Conservation (phyloP, 2,113 vertebrate species). For the Typhlomys cinereus region DNA sequence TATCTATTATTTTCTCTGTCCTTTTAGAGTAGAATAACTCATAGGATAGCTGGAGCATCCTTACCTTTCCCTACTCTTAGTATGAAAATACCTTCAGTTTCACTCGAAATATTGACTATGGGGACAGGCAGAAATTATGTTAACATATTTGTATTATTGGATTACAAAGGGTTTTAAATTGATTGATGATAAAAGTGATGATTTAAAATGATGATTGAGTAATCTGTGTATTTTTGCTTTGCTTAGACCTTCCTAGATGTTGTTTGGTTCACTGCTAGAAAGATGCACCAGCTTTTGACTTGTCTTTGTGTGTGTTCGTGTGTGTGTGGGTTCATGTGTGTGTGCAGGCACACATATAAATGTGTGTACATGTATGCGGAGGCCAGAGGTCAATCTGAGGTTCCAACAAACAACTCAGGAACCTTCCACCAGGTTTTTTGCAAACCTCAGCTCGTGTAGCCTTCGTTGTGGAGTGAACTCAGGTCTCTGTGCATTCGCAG, state of each 20-base stretch:
- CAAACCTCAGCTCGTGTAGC: too few relatives aligned
- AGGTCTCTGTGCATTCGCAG: not conserved
- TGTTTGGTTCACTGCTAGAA: not conserved
- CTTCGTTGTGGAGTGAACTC: not conserved
- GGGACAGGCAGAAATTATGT: not conserved
- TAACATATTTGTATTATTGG: not conserved
- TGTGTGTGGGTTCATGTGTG: not conserved
- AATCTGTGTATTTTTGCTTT: not conserved
- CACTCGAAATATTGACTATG: not conserved
- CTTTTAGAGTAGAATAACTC: not conserved
- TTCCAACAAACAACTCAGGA: not conserved
- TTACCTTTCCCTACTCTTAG: not conserved
- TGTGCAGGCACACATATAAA: too few relatives aligned
- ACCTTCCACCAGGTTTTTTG: too few relatives aligned
- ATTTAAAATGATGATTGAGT: not conserved
- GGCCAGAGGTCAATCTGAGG: not conserved
- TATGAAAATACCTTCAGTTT: not conserved
- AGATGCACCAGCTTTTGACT: not conserved
- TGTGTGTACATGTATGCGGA: not conserved
- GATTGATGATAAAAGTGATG: too few relatives aligned
- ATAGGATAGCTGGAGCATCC: not conserved
- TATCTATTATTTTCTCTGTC: conserved; percentile 1
- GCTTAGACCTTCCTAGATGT: not conserved
- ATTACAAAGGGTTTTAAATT: not conserved
- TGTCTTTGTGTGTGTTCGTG: not conserved